Evolutionary conservation across 2,797 vertebrate species (phyloP).

Genomic region (Allobates femoralis): DNA sequence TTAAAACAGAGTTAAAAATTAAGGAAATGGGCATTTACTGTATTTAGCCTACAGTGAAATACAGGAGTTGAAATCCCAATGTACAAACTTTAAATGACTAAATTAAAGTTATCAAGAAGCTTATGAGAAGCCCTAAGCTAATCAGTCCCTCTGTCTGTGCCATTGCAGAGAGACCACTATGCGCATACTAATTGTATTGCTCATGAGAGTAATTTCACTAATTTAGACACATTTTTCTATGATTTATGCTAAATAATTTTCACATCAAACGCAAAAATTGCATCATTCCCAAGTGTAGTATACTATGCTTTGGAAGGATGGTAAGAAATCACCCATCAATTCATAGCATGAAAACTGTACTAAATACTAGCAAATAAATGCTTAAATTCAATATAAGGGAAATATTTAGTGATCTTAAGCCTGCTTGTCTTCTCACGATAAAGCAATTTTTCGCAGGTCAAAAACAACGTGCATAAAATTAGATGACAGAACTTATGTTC

Average conservation of each 20-base stretch:
- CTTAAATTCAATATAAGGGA: background rate
- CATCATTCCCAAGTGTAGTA: conserved; percentile 37
- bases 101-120: conserved; percentile 36
- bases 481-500: background rate
- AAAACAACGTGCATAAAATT: background rate
- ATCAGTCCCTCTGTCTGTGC: conserved; percentile 15
- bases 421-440: background rate
- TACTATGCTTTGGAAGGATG: background rate
- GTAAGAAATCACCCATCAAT: conserved; percentile 10
- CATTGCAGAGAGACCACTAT: conserved; percentile 21
- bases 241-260: conserved; percentile 52
- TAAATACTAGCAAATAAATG: background rate
- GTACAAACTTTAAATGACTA: conserved; percentile 22
- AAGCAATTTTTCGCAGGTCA: background rate
- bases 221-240: conserved; percentile 45
- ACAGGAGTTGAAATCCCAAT: conserved; percentile 9
- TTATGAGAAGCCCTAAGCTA: conserved; percentile 23
- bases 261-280: conserved; percentile 51
- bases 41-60: background rate
- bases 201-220: conserved; percentile 50
- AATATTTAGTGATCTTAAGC: background rate
- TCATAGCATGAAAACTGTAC: background rate
- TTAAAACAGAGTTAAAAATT: background rate
- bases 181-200: conserved; percentile 53
- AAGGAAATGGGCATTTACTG: background rate